These are phyloP conservation scores for Wasmannia auropunctata DNA, from an alignment of 1,140 invertebrate genomes.

Conservation along the genomic window DNA sequence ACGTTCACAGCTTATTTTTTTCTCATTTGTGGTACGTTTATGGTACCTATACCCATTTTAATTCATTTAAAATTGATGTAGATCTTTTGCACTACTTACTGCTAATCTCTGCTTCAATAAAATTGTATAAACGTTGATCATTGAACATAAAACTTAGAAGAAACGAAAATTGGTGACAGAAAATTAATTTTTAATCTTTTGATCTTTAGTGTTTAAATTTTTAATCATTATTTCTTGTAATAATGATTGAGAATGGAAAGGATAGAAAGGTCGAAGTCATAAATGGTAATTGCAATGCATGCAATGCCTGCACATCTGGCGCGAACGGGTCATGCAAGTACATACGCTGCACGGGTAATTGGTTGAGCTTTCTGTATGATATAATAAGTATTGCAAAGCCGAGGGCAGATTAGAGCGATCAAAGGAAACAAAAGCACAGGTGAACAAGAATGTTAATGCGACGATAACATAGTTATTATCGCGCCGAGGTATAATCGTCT, in stretches of 20 bases:
- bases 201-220: neutral
- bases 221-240: no score
- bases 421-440: constrained; percentile 35
- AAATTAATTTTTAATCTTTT: neutral
- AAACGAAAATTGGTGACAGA: neutral
- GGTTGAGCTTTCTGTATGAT: constrained; percentile 38
- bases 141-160: neutral
- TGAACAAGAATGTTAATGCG: constrained; percentile 47
- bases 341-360: neutral
- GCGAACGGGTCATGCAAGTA: neutral
- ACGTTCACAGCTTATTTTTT: neutral
- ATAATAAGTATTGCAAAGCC: constrained; percentile 34
- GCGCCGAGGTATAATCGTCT: constrained; percentile 9
- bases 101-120: neutral
- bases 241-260: neutral
- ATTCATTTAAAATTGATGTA: neutral
- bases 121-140: neutral
- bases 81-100: neutral
- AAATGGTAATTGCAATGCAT: neutral
- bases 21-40: neutral
- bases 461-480: constrained; percentile 45
- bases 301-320: neutral
- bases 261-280: neutral
- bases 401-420: constrained; percentile 23
- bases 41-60: neutral